phyloP scores from a whole-genome alignment of 2,888 invertebrate genomes.

The Unio delphinus region DNA sequence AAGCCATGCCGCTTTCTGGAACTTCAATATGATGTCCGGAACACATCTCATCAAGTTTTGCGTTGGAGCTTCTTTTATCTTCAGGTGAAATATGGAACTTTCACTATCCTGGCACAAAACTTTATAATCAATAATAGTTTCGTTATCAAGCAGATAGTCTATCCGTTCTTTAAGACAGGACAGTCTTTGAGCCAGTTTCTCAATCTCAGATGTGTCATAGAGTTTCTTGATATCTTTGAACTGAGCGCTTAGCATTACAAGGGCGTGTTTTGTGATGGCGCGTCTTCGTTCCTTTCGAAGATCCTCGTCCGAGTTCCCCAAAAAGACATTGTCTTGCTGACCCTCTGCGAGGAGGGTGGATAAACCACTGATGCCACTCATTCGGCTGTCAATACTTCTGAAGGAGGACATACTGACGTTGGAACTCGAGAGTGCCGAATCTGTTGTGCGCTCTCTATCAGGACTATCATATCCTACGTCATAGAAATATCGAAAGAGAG shows the following conservation, averaged over 20 bases:
- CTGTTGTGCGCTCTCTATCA: constrained; percentile 37
- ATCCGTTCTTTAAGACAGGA: constrained; percentile 51
- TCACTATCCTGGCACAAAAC: constrained; percentile 56
- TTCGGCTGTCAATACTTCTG: constrained; percentile 39
- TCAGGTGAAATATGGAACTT: constrained; percentile 40
- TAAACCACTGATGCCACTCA: constrained; percentile 32
- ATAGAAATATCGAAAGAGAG: constrained; percentile 57
- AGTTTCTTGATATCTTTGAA: constrained; percentile 54
- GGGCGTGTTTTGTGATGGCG: constrained; percentile 50
- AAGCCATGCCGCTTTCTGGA: constrained; percentile 55
- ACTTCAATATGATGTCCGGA: constrained; percentile 58
- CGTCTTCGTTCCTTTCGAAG: constrained; percentile 31
- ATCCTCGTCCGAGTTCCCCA: not conserved
- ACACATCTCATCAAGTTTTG: constrained; percentile 47
- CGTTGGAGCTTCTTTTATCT: constrained; percentile 43
- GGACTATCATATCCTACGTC: constrained; percentile 32
- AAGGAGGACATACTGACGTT: constrained; percentile 47
- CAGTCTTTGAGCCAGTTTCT: constrained; percentile 51
- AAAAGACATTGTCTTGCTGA: not conserved
- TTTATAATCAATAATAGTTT: constrained; percentile 46
- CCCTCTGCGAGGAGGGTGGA: constrained; percentile 14
- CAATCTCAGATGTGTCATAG: constrained; percentile 57
- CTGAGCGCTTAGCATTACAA: constrained; percentile 49
- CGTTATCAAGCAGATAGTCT: constrained; percentile 53
- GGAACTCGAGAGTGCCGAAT: constrained; percentile 44